Conservation (phyloP, 2,797 vertebrate genomes). For the Halcyon leucocephala region DNA sequence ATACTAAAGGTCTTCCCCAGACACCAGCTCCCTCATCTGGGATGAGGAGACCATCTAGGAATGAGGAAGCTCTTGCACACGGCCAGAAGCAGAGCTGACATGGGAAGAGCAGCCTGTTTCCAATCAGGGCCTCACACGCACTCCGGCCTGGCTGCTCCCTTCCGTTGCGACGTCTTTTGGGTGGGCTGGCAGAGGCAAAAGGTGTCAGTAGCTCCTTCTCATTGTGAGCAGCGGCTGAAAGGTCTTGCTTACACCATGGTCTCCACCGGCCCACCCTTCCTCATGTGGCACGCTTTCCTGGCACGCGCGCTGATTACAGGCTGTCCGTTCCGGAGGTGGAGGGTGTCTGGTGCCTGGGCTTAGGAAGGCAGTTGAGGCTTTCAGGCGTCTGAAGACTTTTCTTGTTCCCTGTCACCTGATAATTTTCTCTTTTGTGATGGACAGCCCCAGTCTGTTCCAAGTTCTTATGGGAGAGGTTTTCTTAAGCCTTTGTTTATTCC, state of each 20-base stretch:
- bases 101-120: slow-evolving; percentile 49
- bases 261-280: neutral
- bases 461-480: neutral
- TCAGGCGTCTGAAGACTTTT: neutral
- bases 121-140: slow-evolving; percentile 61
- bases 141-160: neutral
- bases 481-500: neutral
- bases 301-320: fast-evolving
- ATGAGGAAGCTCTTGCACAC: slow-evolving; percentile 43
- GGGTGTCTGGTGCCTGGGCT: neutral
- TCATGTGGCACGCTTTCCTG: neutral
- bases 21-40: slow-evolving; percentile 56
- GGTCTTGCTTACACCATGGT: neutral
- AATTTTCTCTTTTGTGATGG: neutral
- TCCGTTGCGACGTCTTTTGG: neutral
- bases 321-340: neutral
- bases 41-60: slow-evolving; percentile 63
- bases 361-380: neutral
- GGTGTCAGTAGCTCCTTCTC: neutral
- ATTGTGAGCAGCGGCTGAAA: neutral
- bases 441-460: neutral
- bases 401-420: neutral
- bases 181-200: neutral
- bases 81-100: slow-evolving; percentile 33
- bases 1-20: slow-evolving; percentile 64